Evolutionary conservation across 2,113 vertebrate genomes (phyloP), one percentile per base, ranked within the genome.

Genomic region (Trogon surrucura): DNA sequence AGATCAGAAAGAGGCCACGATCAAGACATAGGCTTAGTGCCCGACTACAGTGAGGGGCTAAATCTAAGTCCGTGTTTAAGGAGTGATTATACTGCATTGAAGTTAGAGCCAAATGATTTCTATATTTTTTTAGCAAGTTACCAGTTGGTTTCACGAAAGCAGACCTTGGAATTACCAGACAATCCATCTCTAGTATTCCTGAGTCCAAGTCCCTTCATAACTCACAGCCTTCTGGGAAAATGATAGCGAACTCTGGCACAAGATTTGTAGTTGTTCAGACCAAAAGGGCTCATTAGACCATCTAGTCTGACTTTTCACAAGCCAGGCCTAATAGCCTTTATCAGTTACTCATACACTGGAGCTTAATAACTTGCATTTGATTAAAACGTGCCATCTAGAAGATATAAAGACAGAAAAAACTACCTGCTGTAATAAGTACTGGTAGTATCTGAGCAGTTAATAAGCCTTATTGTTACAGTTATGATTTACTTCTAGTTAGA

Each of bases 91-190:
- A 61, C 65, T 67, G 29, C 53, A 53, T 4, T 3, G 48, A 84
- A 91, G 61, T 66, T 32, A 60, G 77, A 94, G 34, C 13, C 54
- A 64, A 80, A 67, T 19, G 17, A 81, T 91, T 87, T 90, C 11
- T 91, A 58, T 65, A 17, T 0, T 0, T 78, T 92, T 86, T 88
- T 67, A 95, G 51, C 74, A 70, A 83, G 89, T 80, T 77, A 47
- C 29, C 91, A 88, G 19, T 4, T 89, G 77, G 92, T 96, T 95
- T 96, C 84, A 92, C 81, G 94, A 89, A 69, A 95, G 85, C 84
- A 96, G 72, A 96, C 41, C 51, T 41, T 50, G 81, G 25, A 79
- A 64, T 38, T 73, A 53, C 3, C 18, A 94, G 80, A 88, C 47
- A 91, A 94, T 70, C 38, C 25, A 27, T 93, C 69, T 87, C 84